Percentiles rank a stretch among this genome's conserved stretches.
These are phyloP conservation scores for Drosophila borealis DNA, from an alignment of 2,888 invertebrate genomes.

Conservation along the genomic window DNA sequence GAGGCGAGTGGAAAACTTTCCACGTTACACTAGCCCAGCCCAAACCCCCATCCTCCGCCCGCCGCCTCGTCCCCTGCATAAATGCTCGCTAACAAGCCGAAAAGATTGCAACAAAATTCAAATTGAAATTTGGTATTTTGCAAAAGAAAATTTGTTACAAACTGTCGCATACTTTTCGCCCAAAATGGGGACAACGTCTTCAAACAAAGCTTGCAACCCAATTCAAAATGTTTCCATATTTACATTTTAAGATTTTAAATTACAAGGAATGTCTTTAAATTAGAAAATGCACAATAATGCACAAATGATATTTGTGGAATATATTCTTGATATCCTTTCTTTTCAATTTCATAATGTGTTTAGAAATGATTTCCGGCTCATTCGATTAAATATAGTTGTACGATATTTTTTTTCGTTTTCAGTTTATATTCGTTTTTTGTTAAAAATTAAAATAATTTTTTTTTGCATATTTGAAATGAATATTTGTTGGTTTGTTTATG, in stretches of 20 bases:
- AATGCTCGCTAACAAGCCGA: constrained; percentile 68
- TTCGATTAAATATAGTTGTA: too few species aligned
- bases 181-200: constrained; percentile 8
- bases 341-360: too few species aligned
- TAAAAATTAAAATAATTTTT: too few species aligned
- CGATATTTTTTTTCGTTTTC: too few species aligned
- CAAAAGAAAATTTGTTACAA: constrained; percentile 43
- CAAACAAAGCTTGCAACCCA: neutral
- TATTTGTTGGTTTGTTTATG: neutral
- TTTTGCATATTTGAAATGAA: too few species aligned
- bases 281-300: too few species aligned
- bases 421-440: neutral
- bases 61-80: constrained; percentile 13
- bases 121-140: constrained; percentile 62
- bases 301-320: too few species aligned
- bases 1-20: constrained; percentile 58
- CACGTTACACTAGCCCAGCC: neutral
- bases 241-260: too few species aligned
- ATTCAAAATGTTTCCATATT: neutral
- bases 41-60: neutral
- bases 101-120: constrained; percentile 74
- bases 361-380: too few species aligned
- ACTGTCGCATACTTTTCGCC: constrained; percentile 38
- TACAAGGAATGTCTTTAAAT: too few species aligned
- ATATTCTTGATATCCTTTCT: too few species aligned